A percentile compares a stretch with the other conserved stretches of the same genome.
Conservation (phyloP, 2,113 vertebrate genomes). For the Australoheros scitulus region DNA sequence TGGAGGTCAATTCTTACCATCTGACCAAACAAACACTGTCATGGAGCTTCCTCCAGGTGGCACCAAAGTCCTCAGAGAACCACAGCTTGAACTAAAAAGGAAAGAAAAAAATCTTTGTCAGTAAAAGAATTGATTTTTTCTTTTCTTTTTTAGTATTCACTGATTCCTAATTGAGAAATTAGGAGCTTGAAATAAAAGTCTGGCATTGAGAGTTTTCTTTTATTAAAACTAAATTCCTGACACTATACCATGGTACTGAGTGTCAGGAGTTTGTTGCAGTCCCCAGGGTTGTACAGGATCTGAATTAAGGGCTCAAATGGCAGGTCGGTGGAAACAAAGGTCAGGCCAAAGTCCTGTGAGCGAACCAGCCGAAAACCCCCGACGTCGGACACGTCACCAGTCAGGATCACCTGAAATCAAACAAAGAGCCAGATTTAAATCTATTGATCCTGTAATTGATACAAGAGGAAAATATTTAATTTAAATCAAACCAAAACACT, state of each 20-base stretch:
- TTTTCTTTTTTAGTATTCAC: background rate
- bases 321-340: constrained; percentile 83
- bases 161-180: background rate
- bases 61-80: constrained; percentile 91
- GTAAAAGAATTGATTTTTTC: background rate
- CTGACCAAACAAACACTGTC: constrained; percentile 88
- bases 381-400: constrained; percentile 85
- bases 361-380: constrained; percentile 85
- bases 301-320: constrained; percentile 90
- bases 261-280: constrained; percentile 81
- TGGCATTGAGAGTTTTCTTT: background rate
- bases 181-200: background rate
- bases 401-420: constrained; percentile 87
- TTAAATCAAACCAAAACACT: background rate
- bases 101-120: constrained; percentile 7
- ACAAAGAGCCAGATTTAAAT: background rate
- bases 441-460: background rate
- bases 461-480: background rate
- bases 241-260: constrained; percentile 84
- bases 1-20: constrained; percentile 82
- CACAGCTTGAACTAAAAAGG: constrained; percentile 76
- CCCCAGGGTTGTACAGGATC: constrained; percentile 85
- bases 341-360: constrained; percentile 86
- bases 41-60: constrained; percentile 89
- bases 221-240: background rate